Base-by-base conservation (phyloP, 2,113 vertebrate genomes). In the Callionymus lyra region DNA sequence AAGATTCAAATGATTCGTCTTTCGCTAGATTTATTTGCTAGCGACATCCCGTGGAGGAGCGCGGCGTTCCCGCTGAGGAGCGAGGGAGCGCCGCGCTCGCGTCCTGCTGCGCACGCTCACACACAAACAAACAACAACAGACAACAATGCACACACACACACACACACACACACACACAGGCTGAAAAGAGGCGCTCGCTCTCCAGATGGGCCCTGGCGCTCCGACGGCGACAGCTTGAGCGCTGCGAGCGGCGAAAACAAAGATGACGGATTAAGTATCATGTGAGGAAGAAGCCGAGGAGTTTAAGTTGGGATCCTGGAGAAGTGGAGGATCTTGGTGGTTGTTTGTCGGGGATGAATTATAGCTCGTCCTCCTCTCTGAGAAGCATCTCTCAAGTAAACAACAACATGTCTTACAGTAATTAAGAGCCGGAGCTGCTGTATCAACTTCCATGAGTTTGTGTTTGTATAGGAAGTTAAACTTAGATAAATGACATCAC, bases 251-350 rank as follows among this genome's bases (percentile, higher is more conserved):
- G 87, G 80, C 87, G 89, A 90, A 89, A 90, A 90, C 87, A 90
- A 90, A 90, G 86, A 90, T 90, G 89, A 90, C 62, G 79, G 86
- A 90, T 90, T 87, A 90, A 90, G 91, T 89, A 87, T 91, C 87
- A 89, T 84, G 86, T 76, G 85, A 68, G 39, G 80, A 35, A 27
- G 21, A 27, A 27, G 8, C 21, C 4, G 21, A 27, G 21, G 21
- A 27, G 21, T 27, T 27, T 27, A 27, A 67, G 66, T 63, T 53
- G 44, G 51, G 44, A 71, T 71, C 66, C 63, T 63, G 68, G 58
- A 65, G 54, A 54, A 58, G 35, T 59, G 67, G 43, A 59, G 56
- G 63, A 66, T 50, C 54, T 9, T 47, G 58, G 53, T 12, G 16
- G 44, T 63, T 57, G 53, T 61, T n/a, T 63, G 50, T 61, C 15